Evolutionary conservation across 2,113 vertebrate genomes (phyloP).

Genomic region (Amazona vittata): DNA sequence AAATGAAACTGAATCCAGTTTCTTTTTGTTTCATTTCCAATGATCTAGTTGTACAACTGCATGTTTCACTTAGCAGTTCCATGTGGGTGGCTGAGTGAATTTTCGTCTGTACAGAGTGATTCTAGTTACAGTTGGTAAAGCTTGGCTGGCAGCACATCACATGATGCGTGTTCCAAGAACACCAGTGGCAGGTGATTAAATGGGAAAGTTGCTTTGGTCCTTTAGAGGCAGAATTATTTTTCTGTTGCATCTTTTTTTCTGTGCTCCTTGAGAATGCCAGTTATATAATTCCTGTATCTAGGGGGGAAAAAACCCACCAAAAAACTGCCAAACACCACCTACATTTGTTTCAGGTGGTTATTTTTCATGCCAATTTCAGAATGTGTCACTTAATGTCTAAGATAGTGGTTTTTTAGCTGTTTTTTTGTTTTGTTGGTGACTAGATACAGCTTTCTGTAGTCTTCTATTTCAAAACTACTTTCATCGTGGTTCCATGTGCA

Average conservation of each 20-base stretch:
- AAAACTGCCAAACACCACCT: background rate
- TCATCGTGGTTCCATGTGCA: background rate
- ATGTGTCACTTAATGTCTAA: background rate
- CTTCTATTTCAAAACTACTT: background rate
- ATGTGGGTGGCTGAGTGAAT: background rate
- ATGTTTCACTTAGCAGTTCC: background rate
- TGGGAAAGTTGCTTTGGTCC: background rate
- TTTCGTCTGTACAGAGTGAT: background rate
- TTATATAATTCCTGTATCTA: background rate
- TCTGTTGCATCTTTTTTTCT: background rate
- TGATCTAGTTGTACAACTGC: background rate
- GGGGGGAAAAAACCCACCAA: background rate
- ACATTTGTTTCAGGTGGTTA: background rate
- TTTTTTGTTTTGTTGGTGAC: background rate
- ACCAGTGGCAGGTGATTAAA: background rate
- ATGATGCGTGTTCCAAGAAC: background rate
- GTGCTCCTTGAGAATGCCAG: background rate
- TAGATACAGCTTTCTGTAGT: background rate
- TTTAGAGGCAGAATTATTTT: background rate
- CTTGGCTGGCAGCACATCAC: background rate
- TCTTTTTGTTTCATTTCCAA: background rate
- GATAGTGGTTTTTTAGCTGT: background rate
- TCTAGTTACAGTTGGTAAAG: background rate
- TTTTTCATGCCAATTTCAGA: background rate
- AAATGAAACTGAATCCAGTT: background rate